phyloP scores from a whole-genome alignment of 2,113 vertebrate genomes.

The Epinephelus lanceolatus region DNA sequence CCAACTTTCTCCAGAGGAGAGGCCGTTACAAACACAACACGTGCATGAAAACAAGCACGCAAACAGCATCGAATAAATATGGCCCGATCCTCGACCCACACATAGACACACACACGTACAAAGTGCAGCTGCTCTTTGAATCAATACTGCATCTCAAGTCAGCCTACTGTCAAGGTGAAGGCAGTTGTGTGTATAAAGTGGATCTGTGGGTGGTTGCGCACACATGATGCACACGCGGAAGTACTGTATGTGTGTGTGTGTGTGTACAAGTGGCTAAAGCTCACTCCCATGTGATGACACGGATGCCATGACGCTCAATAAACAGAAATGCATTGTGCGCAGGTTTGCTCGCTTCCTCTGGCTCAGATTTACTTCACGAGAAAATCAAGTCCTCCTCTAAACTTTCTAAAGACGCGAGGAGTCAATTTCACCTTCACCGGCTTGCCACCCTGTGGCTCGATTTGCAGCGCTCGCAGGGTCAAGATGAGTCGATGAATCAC shows the following conservation, averaged over 20 bases:
- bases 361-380: conserved; percentile 35
- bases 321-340: conserved; percentile 29
- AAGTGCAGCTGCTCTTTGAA: conserved; percentile 56
- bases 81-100: conserved; percentile 23
- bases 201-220: conserved; percentile 29
- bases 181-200: conserved; percentile 41
- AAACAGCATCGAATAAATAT: conserved; percentile 59
- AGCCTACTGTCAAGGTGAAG: conserved; percentile 70
- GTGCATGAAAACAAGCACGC: conserved; percentile 52
- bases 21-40: conserved; percentile 25
- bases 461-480: conserved; percentile 60
- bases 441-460: conserved; percentile 53
- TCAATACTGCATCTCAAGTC: conserved; percentile 76
- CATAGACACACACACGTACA: conserved; percentile 4
- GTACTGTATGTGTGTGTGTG: neutral
- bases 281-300: conserved; percentile 33
- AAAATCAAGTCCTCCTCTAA: conserved; percentile 52
- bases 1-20: conserved; percentile 73
- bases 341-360: conserved; percentile 27
- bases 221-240: neutral
- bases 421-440: conserved; percentile 61
- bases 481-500: conserved; percentile 76
- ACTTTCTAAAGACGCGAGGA: conserved; percentile 60
- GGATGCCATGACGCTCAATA: conserved; percentile 31
- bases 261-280: conserved; percentile 33